phyloP scores from a whole-genome alignment of 1,140 invertebrate species.

The Akabosia matsudoensis region DNA sequence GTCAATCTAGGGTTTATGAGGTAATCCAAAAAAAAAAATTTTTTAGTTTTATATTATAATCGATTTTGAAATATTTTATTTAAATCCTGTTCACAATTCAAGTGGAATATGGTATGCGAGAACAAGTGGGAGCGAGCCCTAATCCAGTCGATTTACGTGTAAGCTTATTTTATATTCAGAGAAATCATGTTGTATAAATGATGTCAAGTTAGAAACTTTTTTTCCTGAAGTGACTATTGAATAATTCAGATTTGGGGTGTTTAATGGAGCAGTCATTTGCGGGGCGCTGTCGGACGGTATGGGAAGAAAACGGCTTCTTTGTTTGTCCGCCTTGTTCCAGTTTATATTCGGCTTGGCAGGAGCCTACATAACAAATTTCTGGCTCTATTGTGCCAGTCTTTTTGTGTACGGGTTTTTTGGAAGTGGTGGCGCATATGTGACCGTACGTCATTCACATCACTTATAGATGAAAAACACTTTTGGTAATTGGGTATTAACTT shows the following conservation, averaged over 20 bases:
- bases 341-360: conserved; percentile 31
- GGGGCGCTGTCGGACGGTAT: conserved; percentile 16
- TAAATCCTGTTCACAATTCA: not conserved
- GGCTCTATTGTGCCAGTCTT: conserved; percentile 27
- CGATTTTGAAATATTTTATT: conserved; percentile 17
- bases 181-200: not conserved
- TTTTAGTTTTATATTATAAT: not conserved
- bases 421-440: conserved; percentile 29
- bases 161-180: not conserved
- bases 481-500: not conserved
- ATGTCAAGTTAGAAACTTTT: not conserved
- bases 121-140: conserved; percentile 22
- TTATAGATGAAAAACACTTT: not conserved
- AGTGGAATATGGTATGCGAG: conserved; percentile 27
- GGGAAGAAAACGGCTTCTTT: conserved; percentile 32
- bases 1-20: conserved; percentile 36
- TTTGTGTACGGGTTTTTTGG: conserved; percentile 40
- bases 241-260: conserved; percentile 21
- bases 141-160: conserved; percentile 26
- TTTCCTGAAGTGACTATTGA: not conserved
- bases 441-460: not conserved
- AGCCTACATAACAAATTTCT: conserved; percentile 31
- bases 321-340: conserved; percentile 33
- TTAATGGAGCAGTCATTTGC: conserved; percentile 22
- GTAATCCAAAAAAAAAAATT: conserved; percentile 13